phyloP scores from a whole-genome alignment of 1,140 invertebrate species.

The Drosophila sp. region DNA sequence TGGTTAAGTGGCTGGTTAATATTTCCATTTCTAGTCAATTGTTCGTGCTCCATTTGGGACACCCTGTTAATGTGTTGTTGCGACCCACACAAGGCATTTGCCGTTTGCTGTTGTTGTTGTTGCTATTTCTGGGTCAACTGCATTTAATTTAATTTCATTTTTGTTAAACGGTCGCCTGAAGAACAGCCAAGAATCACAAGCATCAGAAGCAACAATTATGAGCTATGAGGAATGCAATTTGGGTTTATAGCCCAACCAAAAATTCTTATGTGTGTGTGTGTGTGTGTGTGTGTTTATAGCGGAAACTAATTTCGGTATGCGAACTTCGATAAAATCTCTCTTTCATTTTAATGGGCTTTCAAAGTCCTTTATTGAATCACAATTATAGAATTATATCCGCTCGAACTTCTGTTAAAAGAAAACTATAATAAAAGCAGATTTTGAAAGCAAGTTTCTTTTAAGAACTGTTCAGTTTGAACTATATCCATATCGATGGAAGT shows the following conservation, averaged over 20 bases:
- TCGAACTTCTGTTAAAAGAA: no score
- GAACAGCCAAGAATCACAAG: conserved; percentile 41
- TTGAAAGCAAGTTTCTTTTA: no score
- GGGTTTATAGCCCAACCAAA: conserved; percentile 55
- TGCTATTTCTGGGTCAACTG: conserved; percentile 74
- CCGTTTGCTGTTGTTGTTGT: conserved; percentile 14
- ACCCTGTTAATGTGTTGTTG: conserved; percentile 16
- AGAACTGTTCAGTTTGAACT: not conserved
- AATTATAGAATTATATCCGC: no score
- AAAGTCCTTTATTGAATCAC: no score
- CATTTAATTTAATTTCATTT: conserved; percentile 74
- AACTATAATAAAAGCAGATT: no score
- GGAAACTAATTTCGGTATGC: not conserved
- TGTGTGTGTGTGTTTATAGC: not conserved
- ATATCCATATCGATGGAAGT: not conserved
- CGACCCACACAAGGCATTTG: conserved; percentile 22
- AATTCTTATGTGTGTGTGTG: not conserved
- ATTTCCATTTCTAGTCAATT: no score
- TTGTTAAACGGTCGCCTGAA: conserved; percentile 56
- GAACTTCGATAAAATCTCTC: no score
- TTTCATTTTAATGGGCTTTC: no score
- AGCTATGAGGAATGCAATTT: conserved; percentile 71
- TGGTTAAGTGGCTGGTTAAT: no score
- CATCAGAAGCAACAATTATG: conserved; percentile 41
- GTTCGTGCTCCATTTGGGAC: not conserved